Conservation (phyloP, 2,797 vertebrate species). For the Dryobates pubescens region DNA sequence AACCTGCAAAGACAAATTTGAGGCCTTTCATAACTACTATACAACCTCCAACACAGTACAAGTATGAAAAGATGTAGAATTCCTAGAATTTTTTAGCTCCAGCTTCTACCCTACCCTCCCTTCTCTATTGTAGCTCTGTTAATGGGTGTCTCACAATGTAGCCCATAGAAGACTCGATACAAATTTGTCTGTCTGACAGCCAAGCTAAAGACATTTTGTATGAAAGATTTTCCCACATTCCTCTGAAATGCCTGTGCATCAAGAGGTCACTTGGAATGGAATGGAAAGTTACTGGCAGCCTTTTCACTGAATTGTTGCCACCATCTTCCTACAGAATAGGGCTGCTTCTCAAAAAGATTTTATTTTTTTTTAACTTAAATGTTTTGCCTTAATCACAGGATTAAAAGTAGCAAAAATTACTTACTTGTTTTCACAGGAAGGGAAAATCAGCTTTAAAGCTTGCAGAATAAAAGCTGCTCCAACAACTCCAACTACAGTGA, state of each 20-base stretch:
- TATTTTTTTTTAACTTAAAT: neutral
- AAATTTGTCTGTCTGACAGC: neutral
- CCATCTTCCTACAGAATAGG: neutral
- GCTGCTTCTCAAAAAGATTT: neutral
- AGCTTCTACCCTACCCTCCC: neutral
- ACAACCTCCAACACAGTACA: neutral
- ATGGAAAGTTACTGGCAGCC: neutral
- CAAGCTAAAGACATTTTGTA: neutral
- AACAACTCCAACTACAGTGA: conserved; percentile 87
- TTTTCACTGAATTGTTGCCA: neutral
- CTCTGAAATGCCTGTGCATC: neutral
- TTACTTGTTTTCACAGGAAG: conserved; percentile 89
- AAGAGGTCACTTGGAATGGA: neutral
- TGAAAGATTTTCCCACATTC: neutral
- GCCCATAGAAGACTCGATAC: neutral
- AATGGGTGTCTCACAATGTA: neutral
- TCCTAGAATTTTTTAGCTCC: neutral
- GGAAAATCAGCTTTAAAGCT: conserved; percentile 88
- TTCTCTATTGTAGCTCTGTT: neutral
- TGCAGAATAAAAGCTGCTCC: conserved; percentile 89
- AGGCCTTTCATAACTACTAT: neutral
- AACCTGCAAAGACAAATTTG: neutral
- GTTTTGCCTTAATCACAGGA: neutral
- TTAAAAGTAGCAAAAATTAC: conserved; percentile 42
- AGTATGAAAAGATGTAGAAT: neutral